Conservation (phyloP, 2,888 invertebrate species). For the Mantis religiosa region DNA sequence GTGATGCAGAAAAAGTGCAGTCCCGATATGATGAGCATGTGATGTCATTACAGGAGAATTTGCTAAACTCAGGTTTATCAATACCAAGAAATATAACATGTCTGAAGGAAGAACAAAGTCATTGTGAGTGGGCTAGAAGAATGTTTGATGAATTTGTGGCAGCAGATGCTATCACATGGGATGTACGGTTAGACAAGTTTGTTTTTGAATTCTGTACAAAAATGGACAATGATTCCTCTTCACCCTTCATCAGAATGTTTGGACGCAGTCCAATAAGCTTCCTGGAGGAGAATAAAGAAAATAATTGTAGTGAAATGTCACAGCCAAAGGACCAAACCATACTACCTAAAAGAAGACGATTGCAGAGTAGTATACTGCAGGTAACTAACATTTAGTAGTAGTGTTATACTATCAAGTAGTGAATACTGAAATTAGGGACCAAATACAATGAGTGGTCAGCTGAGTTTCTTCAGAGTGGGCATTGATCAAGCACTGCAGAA, state of each 20-base stretch:
- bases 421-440: background rate
- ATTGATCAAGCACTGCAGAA: too few species aligned
- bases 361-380: conserved; percentile 35
- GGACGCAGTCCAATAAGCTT: conserved; percentile 31
- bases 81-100: background rate
- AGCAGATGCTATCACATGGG: conserved; percentile 31
- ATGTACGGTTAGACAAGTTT: conserved; percentile 31
- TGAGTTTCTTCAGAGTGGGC: too few species aligned
- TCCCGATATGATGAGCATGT: conserved; percentile 29
- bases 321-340: background rate
- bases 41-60: conserved; percentile 3
- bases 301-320: conserved; percentile 30
- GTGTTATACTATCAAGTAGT: background rate
- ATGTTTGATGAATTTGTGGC: conserved; percentile 29
- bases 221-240: conserved; percentile 15
- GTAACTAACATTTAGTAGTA: conserved; percentile 18
- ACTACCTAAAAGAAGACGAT: conserved; percentile 29
- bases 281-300: conserved; percentile 27
- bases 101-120: background rate
- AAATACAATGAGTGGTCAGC: background rate
- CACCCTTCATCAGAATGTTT: conserved; percentile 36
- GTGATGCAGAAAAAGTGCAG: conserved; percentile 26
- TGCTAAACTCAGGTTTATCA: background rate
- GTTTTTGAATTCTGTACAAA: conserved; percentile 33
- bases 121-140: conserved; percentile 32